These are phyloP conservation scores for Papilio polyxenes DNA, from an alignment of 1,140 invertebrate genomes.

Conservation along the genomic window DNA sequence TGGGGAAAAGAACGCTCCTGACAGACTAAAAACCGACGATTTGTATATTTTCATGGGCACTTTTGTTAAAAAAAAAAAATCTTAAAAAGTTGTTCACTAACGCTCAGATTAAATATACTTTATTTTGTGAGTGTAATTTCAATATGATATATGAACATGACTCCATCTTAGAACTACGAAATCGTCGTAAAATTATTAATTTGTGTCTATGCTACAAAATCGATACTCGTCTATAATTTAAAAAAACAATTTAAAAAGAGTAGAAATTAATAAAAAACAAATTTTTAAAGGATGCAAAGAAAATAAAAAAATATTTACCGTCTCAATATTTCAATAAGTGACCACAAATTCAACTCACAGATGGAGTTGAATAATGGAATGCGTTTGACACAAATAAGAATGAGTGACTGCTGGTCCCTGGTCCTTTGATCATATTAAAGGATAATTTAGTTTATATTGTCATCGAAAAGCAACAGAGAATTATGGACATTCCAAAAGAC, in stretches of 20 bases:
- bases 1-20: neutral
- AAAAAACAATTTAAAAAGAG: neutral
- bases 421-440: constrained; percentile 56
- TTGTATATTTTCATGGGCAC: neutral
- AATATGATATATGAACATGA: neutral
- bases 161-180: neutral
- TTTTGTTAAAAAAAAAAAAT: too few relatives aligned
- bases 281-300: neutral
- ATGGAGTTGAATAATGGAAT: constrained; percentile 45
- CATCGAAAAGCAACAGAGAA: constrained; percentile 42
- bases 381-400: constrained; percentile 51
- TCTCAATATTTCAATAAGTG: constrained; percentile 17
- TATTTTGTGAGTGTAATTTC: neutral
- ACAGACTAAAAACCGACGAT: neutral
- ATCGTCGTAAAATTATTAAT: neutral
- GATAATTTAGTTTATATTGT: constrained; percentile 74
- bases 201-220: neutral
- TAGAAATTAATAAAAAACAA: neutral
- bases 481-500: constrained; percentile 45
- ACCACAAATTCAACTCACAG: constrained; percentile 34
- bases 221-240: neutral
- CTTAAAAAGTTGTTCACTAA: neutral
- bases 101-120: neutral
- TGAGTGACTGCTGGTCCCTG: constrained; percentile 43
- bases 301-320: neutral